These are phyloP conservation scores for Alloscopus bannaensis DNA, from an alignment of 2,888 invertebrate species.

Conservation along the genomic window DNA sequence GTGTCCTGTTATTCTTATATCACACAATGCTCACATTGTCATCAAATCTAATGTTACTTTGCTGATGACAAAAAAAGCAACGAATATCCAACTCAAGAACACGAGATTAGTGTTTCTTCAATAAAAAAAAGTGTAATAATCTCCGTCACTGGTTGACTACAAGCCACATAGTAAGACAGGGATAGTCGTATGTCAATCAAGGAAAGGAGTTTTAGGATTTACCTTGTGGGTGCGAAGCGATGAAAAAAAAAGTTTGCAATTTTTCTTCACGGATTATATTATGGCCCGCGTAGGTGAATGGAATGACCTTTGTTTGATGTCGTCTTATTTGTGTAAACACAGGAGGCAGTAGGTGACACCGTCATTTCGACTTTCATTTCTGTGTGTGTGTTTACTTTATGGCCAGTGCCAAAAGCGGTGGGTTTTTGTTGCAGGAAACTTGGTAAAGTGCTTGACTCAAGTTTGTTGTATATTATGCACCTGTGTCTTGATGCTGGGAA, in stretches of 20 bases:
- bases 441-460: too few species aligned
- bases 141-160: neutral
- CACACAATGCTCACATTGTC: too few species aligned
- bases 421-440: constrained; percentile 22
- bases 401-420: neutral
- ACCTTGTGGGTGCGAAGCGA: neutral
- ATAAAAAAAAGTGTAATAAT: neutral
- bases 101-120: neutral
- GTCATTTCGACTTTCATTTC: neutral
- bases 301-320: constrained; percentile 38
- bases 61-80: too few species aligned
- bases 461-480: too few species aligned
- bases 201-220: neutral
- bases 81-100: too few species aligned
- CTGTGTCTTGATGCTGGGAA: too few species aligned
- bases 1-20: neutral
- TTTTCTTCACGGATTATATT: constrained; percentile 13
- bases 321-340: too few species aligned
- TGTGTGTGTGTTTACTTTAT: neutral
- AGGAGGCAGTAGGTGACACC: neutral
- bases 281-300: constrained; percentile 5
- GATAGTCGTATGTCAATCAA: constrained; percentile 4
- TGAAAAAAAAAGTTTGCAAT: constrained; percentile 4
- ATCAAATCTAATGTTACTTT: too few species aligned
- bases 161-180: too few species aligned